Evolutionary conservation across 2,888 invertebrate species (phyloP), one percentile per base, ranked within the genome.

Genomic region (Pterobdella sp.): DNA sequence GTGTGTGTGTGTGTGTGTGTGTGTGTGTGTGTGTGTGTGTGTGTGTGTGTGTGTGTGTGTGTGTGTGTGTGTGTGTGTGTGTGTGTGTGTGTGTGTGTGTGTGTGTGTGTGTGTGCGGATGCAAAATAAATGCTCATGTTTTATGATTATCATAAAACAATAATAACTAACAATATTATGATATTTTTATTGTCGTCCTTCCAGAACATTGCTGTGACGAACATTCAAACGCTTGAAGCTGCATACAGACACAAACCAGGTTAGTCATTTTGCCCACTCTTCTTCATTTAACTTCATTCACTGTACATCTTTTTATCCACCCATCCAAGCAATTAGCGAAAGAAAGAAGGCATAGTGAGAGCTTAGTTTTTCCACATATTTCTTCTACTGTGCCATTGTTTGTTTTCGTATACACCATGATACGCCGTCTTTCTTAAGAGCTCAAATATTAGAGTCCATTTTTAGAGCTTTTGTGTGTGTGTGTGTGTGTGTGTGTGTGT

Each of bases 201-300:
- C 2, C 37, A 72, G 71, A 71, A 77, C 60, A 72, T 78, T n/a
- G 68, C 77, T 22, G 69, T 78, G 29, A 77, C 78, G 26, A 78
- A 78, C 67, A 75, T 78, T 56, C 78, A 78, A 70, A 78, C 78
- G 18, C 56, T 78, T 65, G 78, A 78, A 69, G 77, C 77, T 18
- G 77, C 77, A 0, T 78, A 73, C 71, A 74, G 74, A 36, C 68
- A 75, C 29, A 74, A 74, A 66, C 76, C 77, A 73, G 77, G 78
- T 77, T 3, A 35, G 65, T 29, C 4, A n/a, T 35, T 65, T 10
- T 32, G n/a, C 22, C 49, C 49, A 14, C 22, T 22, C 49, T 42
- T 42, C 49, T 42, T 22, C 49, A 42, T 14, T 42, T 42, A 42
- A 42, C 49, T 42, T 42, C 49, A n/a, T n/a, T n/a, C n/a, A n/a